These are phyloP conservation scores for Rhineura floridana DNA, from an alignment of 2,113 vertebrate species.

Conservation along the genomic window DNA sequence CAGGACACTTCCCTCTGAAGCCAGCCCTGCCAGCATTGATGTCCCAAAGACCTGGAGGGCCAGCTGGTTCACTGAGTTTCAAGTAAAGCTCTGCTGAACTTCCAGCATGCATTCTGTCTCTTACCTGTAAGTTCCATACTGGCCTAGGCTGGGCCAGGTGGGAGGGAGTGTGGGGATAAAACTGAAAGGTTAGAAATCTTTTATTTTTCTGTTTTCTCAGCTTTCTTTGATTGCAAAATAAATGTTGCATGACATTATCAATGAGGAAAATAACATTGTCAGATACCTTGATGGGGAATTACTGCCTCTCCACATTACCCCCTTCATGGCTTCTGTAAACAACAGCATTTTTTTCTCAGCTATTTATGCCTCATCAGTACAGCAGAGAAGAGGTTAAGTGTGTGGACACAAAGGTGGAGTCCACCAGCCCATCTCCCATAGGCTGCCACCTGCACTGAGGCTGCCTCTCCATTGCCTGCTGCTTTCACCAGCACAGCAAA, in stretches of 20 bases:
- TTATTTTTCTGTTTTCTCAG: neutral
- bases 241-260: neutral
- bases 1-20: neutral
- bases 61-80: neutral
- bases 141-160: neutral
- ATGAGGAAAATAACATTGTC: neutral
- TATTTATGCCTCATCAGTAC: neutral
- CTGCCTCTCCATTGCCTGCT: neutral
- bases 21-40: neutral
- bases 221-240: neutral
- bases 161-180: no score
- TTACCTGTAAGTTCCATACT: neutral
- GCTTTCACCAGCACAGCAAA: conserved; percentile 42
- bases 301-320: fast-evolving
- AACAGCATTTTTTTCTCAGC: neutral
- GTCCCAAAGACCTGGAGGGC: neutral
- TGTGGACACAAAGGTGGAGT: neutral
- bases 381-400: neutral
- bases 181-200: neutral
- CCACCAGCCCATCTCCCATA: fast-evolving
- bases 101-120: neutral
- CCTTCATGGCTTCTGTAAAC: fast-evolving
- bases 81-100: neutral
- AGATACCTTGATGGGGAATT: neutral
- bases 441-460: neutral